These are phyloP conservation scores for Periophthalmodon schlosseri DNA, from an alignment of 2,113 vertebrate species.

Conservation along the genomic window DNA sequence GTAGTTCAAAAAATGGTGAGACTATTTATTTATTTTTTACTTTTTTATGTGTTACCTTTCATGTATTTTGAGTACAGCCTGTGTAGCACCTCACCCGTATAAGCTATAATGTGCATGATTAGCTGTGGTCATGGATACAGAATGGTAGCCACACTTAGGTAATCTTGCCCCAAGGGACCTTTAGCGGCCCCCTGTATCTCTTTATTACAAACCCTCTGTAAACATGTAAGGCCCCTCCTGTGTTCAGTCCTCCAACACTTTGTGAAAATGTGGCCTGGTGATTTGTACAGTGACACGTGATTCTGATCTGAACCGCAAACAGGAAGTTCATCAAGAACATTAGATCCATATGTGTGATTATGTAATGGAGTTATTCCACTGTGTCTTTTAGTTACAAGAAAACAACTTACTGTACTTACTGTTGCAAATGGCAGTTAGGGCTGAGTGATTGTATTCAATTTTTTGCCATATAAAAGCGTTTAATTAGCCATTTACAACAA, in stretches of 20 bases:
- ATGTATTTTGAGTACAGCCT: no score
- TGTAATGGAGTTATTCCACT: background rate
- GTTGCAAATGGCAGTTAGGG: no score
- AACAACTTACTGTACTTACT: no score
- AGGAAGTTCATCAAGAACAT: constrained; percentile 3
- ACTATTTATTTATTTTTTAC: no score
- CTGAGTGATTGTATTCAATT: no score
- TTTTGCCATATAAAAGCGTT: no score
- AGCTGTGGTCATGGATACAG: background rate
- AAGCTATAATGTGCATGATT: background rate
- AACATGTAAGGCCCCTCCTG: background rate
- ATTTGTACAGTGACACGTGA: background rate
- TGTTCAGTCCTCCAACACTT: background rate
- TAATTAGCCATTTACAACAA: no score
- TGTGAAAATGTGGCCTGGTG: background rate
- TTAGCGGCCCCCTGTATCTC: background rate
- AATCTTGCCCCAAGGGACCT: background rate
- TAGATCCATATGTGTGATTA: background rate
- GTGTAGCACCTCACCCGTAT: no score
- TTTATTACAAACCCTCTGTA: background rate
- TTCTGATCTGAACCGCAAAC: background rate
- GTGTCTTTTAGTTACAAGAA: background rate
- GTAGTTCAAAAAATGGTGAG: no score
- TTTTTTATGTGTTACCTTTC: no score
- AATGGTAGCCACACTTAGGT: background rate